phyloP scores from a whole-genome alignment of 2,797 vertebrate genomes.

The Esox masquinongy region DNA sequence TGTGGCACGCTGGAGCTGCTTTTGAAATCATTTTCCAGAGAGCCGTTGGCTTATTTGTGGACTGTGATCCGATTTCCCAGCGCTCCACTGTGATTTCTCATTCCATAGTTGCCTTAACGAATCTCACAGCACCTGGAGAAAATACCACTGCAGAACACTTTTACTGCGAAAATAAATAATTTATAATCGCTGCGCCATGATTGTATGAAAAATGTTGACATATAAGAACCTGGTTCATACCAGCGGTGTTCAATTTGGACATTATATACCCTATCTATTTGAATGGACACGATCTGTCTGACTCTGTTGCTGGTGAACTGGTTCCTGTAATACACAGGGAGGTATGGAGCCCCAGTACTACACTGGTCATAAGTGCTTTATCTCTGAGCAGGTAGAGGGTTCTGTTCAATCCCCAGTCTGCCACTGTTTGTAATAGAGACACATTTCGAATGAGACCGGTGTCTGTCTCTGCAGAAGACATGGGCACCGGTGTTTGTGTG shows the following conservation, averaged over 20 bases:
- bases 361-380: not conserved
- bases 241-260: not conserved
- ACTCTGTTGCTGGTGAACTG: not conserved
- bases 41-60: constrained; percentile 65
- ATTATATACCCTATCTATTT: not conserved
- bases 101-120: constrained; percentile 58
- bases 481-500: not conserved
- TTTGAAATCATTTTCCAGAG: constrained; percentile 64
- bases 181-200: not conserved
- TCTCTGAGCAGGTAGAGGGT: not conserved
- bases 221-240: not conserved
- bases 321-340: not conserved
- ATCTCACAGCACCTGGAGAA: constrained; percentile 51
- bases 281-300: not conserved
- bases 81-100: constrained; percentile 69
- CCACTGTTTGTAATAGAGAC: constrained; percentile 16
- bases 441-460: constrained; percentile 12
- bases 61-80: constrained; percentile 71
- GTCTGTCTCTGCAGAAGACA: not conserved
- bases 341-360: not conserved
- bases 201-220: not conserved
- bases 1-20: constrained; percentile 36
- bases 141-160: constrained; percentile 4
- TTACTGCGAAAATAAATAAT: not conserved
- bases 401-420: constrained; percentile 10